phyloP scores from a whole-genome alignment of 1,140 invertebrate species.

The Danaus plexippus region DNA sequence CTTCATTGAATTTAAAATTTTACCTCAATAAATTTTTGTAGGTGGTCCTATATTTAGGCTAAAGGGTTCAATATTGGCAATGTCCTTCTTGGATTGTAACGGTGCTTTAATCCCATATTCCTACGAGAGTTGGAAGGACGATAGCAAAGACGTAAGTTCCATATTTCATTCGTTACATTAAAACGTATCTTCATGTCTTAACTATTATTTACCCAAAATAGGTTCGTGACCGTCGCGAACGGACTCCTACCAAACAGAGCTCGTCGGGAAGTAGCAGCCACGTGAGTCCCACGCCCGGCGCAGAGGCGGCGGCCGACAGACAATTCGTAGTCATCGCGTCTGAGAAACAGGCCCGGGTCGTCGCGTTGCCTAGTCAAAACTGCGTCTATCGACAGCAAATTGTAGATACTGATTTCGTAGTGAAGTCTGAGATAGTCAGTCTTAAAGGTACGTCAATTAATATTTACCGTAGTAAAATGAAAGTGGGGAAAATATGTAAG shows the following conservation, averaged over 20 bases:
- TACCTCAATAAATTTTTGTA: constrained; percentile 44
- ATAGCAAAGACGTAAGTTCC: constrained; percentile 72
- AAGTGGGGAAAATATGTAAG: no score
- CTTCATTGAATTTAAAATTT: neutral
- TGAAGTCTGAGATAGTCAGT: constrained; percentile 93
- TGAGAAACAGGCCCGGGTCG: constrained; percentile 95
- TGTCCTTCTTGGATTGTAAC: constrained; percentile 96
- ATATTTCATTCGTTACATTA: no score
- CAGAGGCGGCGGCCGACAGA: constrained; percentile 79
- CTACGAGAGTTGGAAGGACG: constrained; percentile 91
- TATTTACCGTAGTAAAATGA: no score
- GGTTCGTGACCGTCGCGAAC: constrained; percentile 50
- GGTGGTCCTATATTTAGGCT: constrained; percentile 94
- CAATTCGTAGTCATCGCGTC: constrained; percentile 95
- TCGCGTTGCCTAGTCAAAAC: constrained; percentile 94
- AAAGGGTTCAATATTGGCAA: constrained; percentile 92
- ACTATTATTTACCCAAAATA: constrained; percentile 4
- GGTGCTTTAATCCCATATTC: constrained; percentile 88
- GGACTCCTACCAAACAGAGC: constrained; percentile 76
- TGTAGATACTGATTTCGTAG: constrained; percentile 90
- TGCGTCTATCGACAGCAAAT: constrained; percentile 89
- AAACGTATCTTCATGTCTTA: no score
- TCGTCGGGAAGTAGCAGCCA: constrained; percentile 62
- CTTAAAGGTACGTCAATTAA: constrained; percentile 82
- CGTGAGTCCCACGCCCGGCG: constrained; percentile 82